Percentiles rank a stretch among this genome's conserved stretches.
Evolutionary conservation across 1,140 invertebrate species (phyloP).

Genomic region (Drosophila saltans): DNA sequence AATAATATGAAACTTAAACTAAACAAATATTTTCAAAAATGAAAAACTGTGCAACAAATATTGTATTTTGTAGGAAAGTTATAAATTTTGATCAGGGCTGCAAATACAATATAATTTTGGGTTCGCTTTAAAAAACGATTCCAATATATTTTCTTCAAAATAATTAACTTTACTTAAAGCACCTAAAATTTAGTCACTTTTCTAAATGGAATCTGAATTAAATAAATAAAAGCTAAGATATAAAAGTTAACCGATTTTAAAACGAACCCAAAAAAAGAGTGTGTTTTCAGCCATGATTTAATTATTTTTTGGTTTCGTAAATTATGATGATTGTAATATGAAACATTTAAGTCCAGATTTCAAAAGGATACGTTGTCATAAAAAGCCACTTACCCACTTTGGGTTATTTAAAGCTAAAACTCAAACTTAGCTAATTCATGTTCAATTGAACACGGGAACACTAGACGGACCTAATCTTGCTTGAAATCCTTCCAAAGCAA

Average conservation of each 20-base stretch:
- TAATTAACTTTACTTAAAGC: neutral
- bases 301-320: neutral
- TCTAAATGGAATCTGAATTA: neutral
- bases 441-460: too few species aligned
- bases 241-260: neutral
- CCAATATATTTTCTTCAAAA: neutral
- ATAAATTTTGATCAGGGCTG: neutral
- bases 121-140: neutral
- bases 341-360: neutral
- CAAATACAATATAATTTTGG: neutral
- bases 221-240: neutral
- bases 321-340: neutral
- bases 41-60: neutral
- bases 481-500: too few species aligned
- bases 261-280: neutral
- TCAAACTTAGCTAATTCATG: too few species aligned
- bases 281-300: neutral
- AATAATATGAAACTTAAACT: neutral
- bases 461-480: too few species aligned
- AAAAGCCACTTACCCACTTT: neutral
- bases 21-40: neutral
- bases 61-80: neutral
- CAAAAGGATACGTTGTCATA: neutral
- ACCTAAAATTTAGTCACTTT: neutral
- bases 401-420: too few species aligned